These are phyloP conservation scores for Micronycteris hirsuta DNA, from an alignment of 2,113 vertebrate genomes.

Conservation along the genomic window DNA sequence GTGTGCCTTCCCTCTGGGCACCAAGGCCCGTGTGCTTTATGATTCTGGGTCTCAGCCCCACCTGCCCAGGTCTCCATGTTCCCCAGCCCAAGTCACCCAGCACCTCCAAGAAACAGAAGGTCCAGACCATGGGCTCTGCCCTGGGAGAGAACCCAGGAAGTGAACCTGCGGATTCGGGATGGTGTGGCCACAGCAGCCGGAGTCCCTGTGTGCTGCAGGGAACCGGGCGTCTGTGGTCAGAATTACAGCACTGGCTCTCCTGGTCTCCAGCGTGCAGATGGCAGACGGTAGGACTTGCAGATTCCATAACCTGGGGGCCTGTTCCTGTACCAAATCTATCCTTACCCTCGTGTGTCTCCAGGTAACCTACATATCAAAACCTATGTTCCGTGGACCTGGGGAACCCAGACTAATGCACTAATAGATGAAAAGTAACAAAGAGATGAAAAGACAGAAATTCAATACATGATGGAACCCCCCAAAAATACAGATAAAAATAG, in stretches of 20 bases:
- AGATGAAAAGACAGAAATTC: neutral
- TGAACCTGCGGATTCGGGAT: neutral
- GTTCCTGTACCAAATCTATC: too few species aligned
- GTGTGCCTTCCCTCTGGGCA: accelerated
- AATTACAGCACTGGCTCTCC: too few species aligned
- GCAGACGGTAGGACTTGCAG: too few species aligned
- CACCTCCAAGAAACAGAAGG: neutral
- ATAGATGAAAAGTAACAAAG: neutral
- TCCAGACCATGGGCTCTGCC: accelerated
- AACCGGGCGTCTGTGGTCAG: neutral
- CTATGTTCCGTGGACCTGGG: neutral
- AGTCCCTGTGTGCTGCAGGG: accelerated
- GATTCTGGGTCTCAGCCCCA: neutral
- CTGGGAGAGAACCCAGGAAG: neutral
- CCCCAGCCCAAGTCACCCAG: neutral
- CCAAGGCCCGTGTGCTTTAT: neutral
- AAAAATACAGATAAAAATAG: accelerated
- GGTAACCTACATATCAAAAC: accelerated
- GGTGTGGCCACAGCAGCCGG: accelerated
- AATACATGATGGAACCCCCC: accelerated
- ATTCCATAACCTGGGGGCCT: too few species aligned
- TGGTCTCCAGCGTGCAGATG: too few species aligned
- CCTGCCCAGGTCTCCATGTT: neutral
- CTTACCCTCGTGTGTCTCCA: too few species aligned
- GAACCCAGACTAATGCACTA: neutral